Evolutionary conservation across 2,888 invertebrate genomes (phyloP).

Genomic region (Heliconius charithonia): DNA sequence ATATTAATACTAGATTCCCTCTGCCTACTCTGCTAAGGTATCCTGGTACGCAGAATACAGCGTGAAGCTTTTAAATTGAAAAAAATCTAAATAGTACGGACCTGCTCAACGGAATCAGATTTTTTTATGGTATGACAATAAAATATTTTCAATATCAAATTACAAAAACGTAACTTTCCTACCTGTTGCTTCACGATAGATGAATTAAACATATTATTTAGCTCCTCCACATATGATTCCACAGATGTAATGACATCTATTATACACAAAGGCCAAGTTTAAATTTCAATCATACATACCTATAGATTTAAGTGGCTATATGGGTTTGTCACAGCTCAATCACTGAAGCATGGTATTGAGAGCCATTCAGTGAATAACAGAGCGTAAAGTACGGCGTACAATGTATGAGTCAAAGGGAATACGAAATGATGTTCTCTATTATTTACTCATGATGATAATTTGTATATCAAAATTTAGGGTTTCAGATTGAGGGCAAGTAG

Average conservation of each 20-base stretch:
- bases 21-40: no score
- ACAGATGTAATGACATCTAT: not conserved
- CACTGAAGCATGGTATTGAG: constrained; percentile 11
- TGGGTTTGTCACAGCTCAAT: not conserved
- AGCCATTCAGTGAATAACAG: constrained; percentile 5
- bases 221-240: not conserved
- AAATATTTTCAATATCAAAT: no score
- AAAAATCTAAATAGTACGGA: no score
- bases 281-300: not conserved
- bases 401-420: constrained; percentile 14
- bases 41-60: no score
- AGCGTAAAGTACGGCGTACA: constrained; percentile 7
- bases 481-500: no score
- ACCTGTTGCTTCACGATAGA: not conserved
- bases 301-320: not conserved
- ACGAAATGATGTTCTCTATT: not conserved
- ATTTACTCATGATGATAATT: no score
- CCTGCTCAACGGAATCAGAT: not conserved
- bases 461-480: no score
- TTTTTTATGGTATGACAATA: no score
- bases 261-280: not conserved
- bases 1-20: no score
- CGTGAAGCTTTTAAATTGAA: no score
- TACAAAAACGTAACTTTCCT: no score
- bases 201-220: not conserved